Evolutionary conservation across 2,888 invertebrate genomes (phyloP).

Genomic region (Saturnia japonica): DNA sequence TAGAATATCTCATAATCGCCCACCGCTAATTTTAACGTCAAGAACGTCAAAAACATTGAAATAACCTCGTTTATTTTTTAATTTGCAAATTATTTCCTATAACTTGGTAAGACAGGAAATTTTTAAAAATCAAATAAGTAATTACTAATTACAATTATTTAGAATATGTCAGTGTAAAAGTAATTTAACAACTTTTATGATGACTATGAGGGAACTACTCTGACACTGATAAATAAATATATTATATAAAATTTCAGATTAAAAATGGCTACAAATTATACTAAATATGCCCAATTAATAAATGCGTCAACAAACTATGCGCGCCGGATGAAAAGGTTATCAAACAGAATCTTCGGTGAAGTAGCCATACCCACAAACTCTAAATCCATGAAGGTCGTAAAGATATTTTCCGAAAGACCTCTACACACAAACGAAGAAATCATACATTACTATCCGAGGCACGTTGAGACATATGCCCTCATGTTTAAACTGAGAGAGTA

Average conservation of each 20-base stretch:
- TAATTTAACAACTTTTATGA: neutral
- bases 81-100: too few relatives aligned
- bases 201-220: neutral
- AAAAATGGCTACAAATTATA: constrained; percentile 83
- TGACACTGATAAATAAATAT: constrained; percentile 31
- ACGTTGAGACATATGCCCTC: constrained; percentile 87
- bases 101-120: too few relatives aligned
- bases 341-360: constrained; percentile 94
- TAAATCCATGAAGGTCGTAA: constrained; percentile 91
- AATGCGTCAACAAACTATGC: constrained; percentile 90
- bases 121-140: too few relatives aligned
- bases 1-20: too few relatives aligned
- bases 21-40: too few relatives aligned
- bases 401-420: constrained; percentile 89
- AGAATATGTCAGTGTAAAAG: neutral
- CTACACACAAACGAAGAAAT: constrained; percentile 87
- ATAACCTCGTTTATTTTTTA: too few relatives aligned
- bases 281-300: constrained; percentile 86
- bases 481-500: constrained; percentile 88
- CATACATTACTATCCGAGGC: constrained; percentile 93
- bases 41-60: too few relatives aligned
- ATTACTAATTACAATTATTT: too few relatives aligned
- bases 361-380: constrained; percentile 88
- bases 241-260: constrained; percentile 23
- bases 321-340: constrained; percentile 91